phyloP scores from a whole-genome alignment of 2,797 vertebrate genomes.

The Apogon hyalosoma region DNA sequence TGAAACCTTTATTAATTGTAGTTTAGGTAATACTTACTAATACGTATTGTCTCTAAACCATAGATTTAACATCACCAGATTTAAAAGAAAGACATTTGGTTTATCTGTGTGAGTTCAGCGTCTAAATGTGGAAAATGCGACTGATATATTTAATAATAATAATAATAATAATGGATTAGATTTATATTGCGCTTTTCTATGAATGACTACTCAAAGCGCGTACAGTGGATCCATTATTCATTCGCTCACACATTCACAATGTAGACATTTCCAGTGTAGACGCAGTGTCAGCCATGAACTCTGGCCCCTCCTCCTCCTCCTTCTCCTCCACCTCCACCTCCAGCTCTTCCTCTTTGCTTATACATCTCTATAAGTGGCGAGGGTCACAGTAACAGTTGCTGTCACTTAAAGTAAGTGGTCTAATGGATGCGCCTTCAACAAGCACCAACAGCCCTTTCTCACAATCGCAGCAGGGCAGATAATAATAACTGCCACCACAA shows the following conservation, averaged over 20 bases:
- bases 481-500: constrained; percentile 21
- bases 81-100: no score
- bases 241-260: no score
- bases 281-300: background rate
- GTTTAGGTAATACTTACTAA: background rate
- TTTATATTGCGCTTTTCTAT: no score
- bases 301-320: background rate
- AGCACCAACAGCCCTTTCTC: constrained; percentile 26
- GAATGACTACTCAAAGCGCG: no score
- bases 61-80: background rate
- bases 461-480: constrained; percentile 12
- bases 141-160: no score
- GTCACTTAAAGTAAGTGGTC: constrained; percentile 64
- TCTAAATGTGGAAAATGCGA: no score
- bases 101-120: no score
- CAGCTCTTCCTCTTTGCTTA: background rate
- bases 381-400: constrained; percentile 26
- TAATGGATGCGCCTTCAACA: background rate
- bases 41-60: no score
- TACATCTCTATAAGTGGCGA: constrained; percentile 29
- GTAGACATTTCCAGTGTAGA: no score
- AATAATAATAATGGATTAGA: no score
- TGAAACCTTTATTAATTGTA: background rate
- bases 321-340: no score
- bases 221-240: no score